A percentile compares a stretch with the other conserved stretches of the same genome.
These are phyloP conservation scores for Prunella fulvescens DNA, from an alignment of 2,113 vertebrate genomes.

Conservation along the genomic window DNA sequence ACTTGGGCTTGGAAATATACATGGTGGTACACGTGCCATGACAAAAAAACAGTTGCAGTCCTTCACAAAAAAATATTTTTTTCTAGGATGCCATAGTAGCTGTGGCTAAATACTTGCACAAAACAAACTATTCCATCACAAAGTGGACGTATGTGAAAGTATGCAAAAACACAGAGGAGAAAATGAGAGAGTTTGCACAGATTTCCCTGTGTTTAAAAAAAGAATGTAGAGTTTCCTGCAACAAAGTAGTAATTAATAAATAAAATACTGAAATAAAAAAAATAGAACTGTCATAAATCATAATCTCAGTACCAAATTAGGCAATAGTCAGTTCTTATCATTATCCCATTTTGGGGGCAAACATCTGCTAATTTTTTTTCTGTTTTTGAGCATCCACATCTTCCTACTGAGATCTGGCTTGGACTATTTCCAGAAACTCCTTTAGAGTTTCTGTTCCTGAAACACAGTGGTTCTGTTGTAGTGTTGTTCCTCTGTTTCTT, in stretches of 20 bases:
- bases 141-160: not conserved
- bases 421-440: slow-evolving; percentile 15
- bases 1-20: not conserved
- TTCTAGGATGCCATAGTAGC: not conserved
- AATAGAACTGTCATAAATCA: not conserved
- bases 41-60: not conserved
- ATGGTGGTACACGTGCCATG: not conserved
- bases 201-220: not conserved
- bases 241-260: not conserved
- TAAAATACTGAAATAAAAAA: not conserved
- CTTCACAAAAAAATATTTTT: not conserved
- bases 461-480: not conserved
- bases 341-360: not conserved
- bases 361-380: slow-evolving; percentile 13
- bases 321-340: not conserved
- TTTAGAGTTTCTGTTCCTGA: slow-evolving; percentile 1
- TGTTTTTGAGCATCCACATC: not conserved
- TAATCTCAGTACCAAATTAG: not conserved
- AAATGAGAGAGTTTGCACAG: not conserved
- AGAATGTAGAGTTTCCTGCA: not conserved
- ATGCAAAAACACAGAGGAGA: not conserved
- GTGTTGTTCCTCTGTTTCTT: not conserved
- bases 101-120: not conserved
- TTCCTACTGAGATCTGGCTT: not conserved
- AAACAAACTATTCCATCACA: not conserved